Conservation (phyloP, 2,888 invertebrate genomes). For the Callinectes sapidus region DNA sequence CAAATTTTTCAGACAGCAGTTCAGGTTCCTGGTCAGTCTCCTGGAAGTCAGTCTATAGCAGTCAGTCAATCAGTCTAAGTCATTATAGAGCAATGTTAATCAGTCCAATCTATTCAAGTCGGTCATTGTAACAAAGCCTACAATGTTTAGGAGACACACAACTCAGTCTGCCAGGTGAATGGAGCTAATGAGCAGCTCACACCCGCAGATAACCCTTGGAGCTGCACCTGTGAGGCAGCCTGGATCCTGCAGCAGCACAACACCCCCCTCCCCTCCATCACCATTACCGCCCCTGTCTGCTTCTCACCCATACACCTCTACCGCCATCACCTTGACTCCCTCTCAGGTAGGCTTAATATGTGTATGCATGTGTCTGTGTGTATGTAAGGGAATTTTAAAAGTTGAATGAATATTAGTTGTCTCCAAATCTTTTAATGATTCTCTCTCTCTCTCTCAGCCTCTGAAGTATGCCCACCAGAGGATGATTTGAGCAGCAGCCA, state of each 20-base stretch:
- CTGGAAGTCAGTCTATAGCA: too few relatives aligned
- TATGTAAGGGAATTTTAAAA: not conserved
- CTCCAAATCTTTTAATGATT: not conserved
- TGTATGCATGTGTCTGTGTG: not conserved
- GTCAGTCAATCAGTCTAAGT: not conserved
- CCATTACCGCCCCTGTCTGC: constrained; percentile 51
- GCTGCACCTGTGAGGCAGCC: constrained; percentile 60
- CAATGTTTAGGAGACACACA: too few relatives aligned
- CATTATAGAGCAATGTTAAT: not conserved
- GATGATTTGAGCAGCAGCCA: not conserved
- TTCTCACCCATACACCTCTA: constrained; percentile 47
- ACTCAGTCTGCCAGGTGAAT: not conserved
- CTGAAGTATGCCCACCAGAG: constrained; percentile 43
- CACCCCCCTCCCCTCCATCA: not conserved
- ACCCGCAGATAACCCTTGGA: constrained; percentile 67
- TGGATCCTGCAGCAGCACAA: constrained; percentile 52
- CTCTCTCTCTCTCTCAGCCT: constrained; percentile 28
- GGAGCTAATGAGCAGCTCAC: not conserved
- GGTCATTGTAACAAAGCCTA: not conserved
- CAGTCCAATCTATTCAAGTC: not conserved
- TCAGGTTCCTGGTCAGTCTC: too few relatives aligned
- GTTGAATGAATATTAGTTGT: not conserved
- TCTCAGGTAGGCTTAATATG: constrained; percentile 48
- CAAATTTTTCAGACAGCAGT: not conserved
- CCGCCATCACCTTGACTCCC: constrained; percentile 16